These are phyloP conservation scores for Hylaeus anthracinus DNA, from an alignment of 1,140 invertebrate species.

Conservation along the genomic window DNA sequence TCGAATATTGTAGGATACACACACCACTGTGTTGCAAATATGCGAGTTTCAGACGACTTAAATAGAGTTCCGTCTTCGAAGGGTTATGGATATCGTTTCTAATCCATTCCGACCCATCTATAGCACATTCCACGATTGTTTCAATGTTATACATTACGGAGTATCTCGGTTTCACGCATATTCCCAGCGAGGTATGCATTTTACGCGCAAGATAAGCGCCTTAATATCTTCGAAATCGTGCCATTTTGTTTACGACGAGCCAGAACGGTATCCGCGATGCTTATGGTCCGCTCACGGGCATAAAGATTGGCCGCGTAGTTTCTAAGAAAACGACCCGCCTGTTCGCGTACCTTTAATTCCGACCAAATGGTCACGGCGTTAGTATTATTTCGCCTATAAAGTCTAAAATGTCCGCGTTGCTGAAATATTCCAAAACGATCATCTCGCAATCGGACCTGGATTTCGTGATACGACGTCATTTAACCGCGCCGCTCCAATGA, in stretches of 20 bases:
- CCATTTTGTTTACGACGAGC: constrained; percentile 10
- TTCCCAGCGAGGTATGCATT: background rate
- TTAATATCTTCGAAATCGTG: constrained; percentile 10
- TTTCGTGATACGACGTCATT: too few species aligned
- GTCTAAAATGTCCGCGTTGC: background rate
- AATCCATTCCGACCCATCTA: background rate
- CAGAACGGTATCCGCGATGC: background rate
- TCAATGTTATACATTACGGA: too few species aligned
- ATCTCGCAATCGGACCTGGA: background rate
- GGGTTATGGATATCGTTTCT: background rate
- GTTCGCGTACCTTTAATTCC: background rate
- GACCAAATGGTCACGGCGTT: background rate
- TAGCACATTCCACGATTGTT: background rate
- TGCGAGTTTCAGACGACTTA: constrained; percentile 1
- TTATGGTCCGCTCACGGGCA: background rate
- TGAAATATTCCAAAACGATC: background rate
- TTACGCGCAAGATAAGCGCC: constrained; percentile 11
- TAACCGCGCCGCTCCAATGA: too few species aligned
- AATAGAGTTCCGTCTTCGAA: background rate
- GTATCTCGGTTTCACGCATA: too few species aligned
- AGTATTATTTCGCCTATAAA: background rate
- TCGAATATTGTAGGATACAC: too few species aligned
- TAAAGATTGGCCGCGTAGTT: background rate
- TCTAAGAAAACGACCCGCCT: background rate
- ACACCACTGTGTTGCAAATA: too few species aligned